phyloP scores from a whole-genome alignment of 1,140 invertebrate genomes.

The Episyrphus balteatus region DNA sequence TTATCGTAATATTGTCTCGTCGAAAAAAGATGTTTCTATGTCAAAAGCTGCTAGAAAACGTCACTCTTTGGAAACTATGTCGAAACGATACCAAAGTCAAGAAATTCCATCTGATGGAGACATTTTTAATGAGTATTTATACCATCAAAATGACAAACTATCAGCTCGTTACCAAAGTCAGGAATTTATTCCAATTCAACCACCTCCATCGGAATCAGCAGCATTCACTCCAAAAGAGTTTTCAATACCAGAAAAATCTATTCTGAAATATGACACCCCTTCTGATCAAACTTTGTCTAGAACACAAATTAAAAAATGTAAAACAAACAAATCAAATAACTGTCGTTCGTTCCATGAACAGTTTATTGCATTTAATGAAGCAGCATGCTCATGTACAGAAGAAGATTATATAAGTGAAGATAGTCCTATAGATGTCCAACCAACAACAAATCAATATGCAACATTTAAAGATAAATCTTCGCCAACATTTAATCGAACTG shows the following conservation, averaged over 20 bases:
- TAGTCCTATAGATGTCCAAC: conserved; percentile 20
- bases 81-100: conserved; percentile 45
- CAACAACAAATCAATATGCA: conserved; percentile 23
- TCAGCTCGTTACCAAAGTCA: conserved; percentile 50
- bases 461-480: conserved; percentile 33
- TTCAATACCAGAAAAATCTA: conserved; percentile 39
- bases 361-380: too few relatives aligned
- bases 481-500: conserved; percentile 33
- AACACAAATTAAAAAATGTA: conserved; percentile 50
- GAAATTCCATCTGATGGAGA: conserved; percentile 38
- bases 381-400: conserved; percentile 39
- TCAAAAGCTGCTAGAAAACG: conserved; percentile 26
- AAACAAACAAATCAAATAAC: conserved; percentile 44
- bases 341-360: conserved; percentile 51
- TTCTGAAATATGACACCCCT: conserved; percentile 49
- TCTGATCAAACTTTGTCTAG: conserved; percentile 49
- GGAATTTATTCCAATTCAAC: conserved; percentile 41
- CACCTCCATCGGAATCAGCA: neutral
- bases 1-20: too few relatives aligned
- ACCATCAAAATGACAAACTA: conserved; percentile 47
- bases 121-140: conserved; percentile 38
- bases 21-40: too few relatives aligned
- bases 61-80: conserved; percentile 34
- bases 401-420: conserved; percentile 16
- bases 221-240: conserved; percentile 16